Percentiles rank a stretch among this genome's conserved stretches.
Evolutionary conservation across 2,113 vertebrate species (phyloP).

Genomic region (Crotophaga sulcirostris): DNA sequence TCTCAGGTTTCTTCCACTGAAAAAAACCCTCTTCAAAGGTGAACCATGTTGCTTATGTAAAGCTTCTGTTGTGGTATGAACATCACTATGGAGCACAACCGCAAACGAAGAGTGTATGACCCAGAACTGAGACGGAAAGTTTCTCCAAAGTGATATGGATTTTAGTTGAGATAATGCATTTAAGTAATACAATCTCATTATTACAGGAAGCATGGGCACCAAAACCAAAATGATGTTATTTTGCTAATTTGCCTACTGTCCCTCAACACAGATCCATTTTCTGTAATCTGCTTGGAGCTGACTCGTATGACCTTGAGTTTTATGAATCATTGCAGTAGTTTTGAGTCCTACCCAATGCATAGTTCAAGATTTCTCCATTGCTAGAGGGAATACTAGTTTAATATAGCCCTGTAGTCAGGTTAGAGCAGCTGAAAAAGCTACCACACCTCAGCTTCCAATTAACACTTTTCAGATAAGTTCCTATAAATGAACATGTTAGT

Average conservation of each 20-base stretch:
- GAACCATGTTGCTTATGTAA: not conserved
- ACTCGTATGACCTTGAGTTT: not conserved
- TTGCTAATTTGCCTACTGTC: not conserved
- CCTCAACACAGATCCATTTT: not conserved
- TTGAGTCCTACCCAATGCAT: not conserved
- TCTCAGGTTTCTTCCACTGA: not conserved
- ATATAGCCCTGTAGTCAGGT: not conserved
- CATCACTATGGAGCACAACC: not conserved
- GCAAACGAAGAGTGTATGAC: not conserved
- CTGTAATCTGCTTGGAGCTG: not conserved
- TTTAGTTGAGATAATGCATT: not conserved
- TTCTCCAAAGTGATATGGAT: not conserved
- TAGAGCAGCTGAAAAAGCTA: not conserved
- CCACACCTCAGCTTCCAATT: constrained; percentile 1
- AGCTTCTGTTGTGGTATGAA: accelerated
- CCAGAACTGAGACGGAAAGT: not conserved
- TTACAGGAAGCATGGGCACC: not conserved
- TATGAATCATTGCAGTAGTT: not conserved
- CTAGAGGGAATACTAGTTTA: not conserved
- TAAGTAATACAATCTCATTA: not conserved
- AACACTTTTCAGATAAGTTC: not conserved
- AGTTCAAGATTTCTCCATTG: not conserved
- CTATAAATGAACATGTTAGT: not conserved
- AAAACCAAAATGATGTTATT: not conserved
- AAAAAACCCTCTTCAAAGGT: not conserved